Base-by-base conservation (phyloP, 1,140 invertebrate genomes). In the Caenorhabditis briggsae region DNA sequence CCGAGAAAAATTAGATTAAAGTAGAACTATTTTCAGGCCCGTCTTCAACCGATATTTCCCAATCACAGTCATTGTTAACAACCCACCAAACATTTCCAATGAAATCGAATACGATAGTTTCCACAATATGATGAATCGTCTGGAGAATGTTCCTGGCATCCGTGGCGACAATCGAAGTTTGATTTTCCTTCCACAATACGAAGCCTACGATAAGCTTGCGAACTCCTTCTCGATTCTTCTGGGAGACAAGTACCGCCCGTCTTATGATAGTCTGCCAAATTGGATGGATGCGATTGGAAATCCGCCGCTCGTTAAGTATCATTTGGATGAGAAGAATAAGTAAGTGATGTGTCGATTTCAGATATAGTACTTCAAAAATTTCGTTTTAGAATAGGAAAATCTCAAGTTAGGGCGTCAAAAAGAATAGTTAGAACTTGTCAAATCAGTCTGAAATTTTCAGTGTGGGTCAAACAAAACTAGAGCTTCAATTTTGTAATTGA, bases 21-120 rank as follows among this genome's bases (percentile, higher is more conserved):
- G 25, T 46, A 82, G 20, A 16, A 11, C 18, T 18, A 9, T 33
- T 89, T 90, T 59, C 61, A 87, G 90, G 41, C 86, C 90, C 11
- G 90, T 92, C 43, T 92, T 92, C 88, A 88, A 92, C 83, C 88
- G 89, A 55, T 92, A 89, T 85, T 92, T 92, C 83, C 91, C 91
- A 6, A 82, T 92, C 43, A 90, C 90, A 82, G 87, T 91, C 6
- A 74, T 90, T n/a, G 91, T 92, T 1, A 91, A 92, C 55, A 56
- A 61, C 14, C 91, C 91, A 5, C 91, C 91, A 74, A 82, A 92
- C 55, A 91, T 92, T 16, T 87, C 33, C 9, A 83, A 91, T 85
- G 8, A n/a, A 0, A 43, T 16, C 5, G 84, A 91, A 89, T 89
- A 89, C 53, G 20, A 78, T 20, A 11, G 20, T 55, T 92, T 92